Evolutionary conservation across 2,888 invertebrate genomes (phyloP).

Genomic region (Diachrysia chrysitis): DNA sequence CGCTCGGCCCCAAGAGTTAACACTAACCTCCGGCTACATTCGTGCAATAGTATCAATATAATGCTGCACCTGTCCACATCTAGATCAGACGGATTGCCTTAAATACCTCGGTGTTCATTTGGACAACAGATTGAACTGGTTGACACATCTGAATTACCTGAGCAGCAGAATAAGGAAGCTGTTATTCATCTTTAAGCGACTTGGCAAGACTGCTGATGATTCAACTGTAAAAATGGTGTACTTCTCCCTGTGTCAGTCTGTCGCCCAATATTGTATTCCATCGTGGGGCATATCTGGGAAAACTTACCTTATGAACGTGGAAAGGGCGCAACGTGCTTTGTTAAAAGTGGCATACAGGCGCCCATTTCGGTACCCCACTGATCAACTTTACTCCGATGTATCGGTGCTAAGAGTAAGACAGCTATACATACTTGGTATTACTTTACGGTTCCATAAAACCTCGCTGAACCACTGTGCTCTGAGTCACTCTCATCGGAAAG

Average conservation of each 20-base stretch:
- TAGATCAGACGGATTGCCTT: background rate
- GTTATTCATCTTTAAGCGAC: conserved; percentile 1
- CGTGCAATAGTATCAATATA: background rate
- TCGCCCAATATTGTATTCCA: conserved; percentile 3
- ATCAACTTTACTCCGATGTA: conserved; percentile 2
- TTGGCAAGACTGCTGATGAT: conserved; percentile 5
- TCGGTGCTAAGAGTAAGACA: background rate
- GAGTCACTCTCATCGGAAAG: background rate
- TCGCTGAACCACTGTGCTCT: background rate
- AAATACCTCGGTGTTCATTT: background rate
- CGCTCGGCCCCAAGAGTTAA: background rate
- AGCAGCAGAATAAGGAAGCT: conserved; percentile 6
- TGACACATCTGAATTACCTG: conserved; percentile 1
- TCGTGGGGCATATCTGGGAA: conserved; percentile 7
- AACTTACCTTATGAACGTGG: background rate
- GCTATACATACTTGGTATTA: conserved; percentile 4
- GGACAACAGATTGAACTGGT: conserved; percentile 5
- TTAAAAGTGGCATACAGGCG: conserved; percentile 5
- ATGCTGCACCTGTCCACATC: background rate
- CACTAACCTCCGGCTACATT: background rate
- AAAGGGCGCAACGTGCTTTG: conserved; percentile 5
- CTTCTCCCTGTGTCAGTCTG: background rate
- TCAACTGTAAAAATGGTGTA: conserved; percentile 5
- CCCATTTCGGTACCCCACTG: conserved; percentile 2
- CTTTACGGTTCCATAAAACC: conserved; percentile 5